Evolutionary conservation across 2,888 invertebrate genomes (phyloP).

Genomic region (Cephonodes hylas): DNA sequence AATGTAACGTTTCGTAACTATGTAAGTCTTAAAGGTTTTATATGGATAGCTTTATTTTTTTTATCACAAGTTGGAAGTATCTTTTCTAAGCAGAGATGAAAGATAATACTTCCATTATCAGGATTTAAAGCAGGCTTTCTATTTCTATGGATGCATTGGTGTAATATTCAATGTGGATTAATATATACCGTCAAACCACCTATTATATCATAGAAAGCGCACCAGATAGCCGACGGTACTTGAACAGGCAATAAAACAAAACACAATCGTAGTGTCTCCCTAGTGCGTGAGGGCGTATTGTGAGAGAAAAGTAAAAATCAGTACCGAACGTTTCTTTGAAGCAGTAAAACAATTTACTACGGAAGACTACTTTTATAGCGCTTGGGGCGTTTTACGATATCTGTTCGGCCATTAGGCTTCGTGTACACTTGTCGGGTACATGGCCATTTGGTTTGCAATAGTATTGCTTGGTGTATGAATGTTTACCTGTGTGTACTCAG

Average conservation of each 20-base stretch:
- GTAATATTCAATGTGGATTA: too few relatives aligned
- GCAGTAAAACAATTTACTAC: constrained; percentile 35
- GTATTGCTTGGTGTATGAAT: background rate
- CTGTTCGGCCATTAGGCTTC: constrained; percentile 6
- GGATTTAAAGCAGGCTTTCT: too few relatives aligned
- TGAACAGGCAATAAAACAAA: constrained; percentile 31
- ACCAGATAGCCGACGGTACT: constrained; percentile 23
- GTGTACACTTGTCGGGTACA: constrained; percentile 5
- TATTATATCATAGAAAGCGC: background rate
- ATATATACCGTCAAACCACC: too few relatives aligned
- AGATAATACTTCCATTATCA: too few relatives aligned
- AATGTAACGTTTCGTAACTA: too few relatives aligned
- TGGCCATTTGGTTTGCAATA: constrained; percentile 4
- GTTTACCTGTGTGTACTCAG: background rate
- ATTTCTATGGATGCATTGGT: too few relatives aligned
- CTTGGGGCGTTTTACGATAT: constrained; percentile 12
- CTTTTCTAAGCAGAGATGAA: too few relatives aligned
- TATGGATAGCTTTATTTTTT: too few relatives aligned
- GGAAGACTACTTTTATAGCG: constrained; percentile 15
- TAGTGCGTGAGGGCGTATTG: constrained; percentile 34
- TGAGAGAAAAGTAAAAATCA: constrained; percentile 36
- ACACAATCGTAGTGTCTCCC: constrained; percentile 36
- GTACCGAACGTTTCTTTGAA: constrained; percentile 34
- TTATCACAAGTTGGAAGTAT: too few relatives aligned
- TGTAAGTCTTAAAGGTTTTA: too few relatives aligned